A percentile compares a stretch with the other conserved stretches of the same genome.
Evolutionary conservation across 2,797 vertebrate species (phyloP).

Genomic region (Melopsittacus undulatus): DNA sequence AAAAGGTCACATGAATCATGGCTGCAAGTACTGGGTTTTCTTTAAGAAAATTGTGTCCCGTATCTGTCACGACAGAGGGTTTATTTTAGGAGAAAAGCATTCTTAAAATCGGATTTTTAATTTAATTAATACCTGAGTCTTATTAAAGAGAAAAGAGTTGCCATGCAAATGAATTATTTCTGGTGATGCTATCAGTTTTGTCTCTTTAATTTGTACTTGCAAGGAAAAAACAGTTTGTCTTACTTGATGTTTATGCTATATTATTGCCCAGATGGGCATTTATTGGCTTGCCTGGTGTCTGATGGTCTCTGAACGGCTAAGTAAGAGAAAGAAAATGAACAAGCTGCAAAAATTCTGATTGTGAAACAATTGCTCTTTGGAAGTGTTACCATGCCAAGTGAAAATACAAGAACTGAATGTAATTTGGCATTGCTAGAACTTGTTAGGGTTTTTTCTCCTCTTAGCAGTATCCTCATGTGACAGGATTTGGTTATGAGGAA

Average conservation of each 20-base stretch:
- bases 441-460: conserved; percentile 53
- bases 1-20: not conserved
- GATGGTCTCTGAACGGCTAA: conserved; percentile 52
- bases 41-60: not conserved
- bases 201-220: not conserved
- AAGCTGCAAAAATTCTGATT: conserved; percentile 65
- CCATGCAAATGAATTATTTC: not conserved
- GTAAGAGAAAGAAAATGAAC: conserved; percentile 37
- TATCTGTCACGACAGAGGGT: not conserved
- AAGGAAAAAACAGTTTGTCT: not conserved
- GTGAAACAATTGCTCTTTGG: conserved; percentile 61
- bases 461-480: conserved; percentile 64
- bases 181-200: not conserved
- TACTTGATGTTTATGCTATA: not conserved
- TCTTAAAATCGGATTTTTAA: not conserved
- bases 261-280: conserved; percentile 1
- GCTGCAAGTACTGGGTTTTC: not conserved
- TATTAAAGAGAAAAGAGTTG: not conserved
- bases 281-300: conserved; percentile 31
- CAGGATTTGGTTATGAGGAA: conserved; percentile 66
- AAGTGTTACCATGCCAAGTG: conserved; percentile 66
- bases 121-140: not conserved
- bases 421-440: conserved; percentile 59
- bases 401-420: conserved; percentile 67
- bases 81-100: not conserved